Conservation (phyloP, 2,113 vertebrate genomes). For the Orientallactaga bullata region DNA sequence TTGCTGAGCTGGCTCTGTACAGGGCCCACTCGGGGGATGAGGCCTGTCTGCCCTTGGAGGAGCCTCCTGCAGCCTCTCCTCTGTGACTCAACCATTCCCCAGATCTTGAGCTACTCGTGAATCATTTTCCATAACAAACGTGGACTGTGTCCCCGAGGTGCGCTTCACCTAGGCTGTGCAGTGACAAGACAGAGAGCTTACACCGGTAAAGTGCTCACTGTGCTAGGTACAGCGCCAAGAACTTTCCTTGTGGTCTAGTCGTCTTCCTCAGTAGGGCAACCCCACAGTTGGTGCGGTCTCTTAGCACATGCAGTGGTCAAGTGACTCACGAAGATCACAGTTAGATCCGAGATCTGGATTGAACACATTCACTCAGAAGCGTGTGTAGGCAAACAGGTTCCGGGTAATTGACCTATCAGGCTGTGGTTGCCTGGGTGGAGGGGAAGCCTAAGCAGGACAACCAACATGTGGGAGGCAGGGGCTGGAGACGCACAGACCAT, state of each 20-base stretch:
- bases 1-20: not conserved
- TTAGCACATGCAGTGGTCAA: not conserved
- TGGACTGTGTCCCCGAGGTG: not conserved
- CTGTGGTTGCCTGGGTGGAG: not conserved
- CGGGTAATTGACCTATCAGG: not conserved
- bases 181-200: accelerated
- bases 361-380: not conserved
- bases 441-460: not conserved
- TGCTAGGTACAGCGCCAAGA: not conserved
- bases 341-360: not conserved
- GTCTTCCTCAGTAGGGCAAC: not conserved
- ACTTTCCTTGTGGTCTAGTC: not conserved
- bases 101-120: not conserved
- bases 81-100: not conserved
- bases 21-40: not conserved
- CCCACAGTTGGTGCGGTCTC: not conserved
- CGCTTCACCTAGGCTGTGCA: not conserved
- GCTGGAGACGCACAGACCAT: not conserved
- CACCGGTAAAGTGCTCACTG: accelerated
- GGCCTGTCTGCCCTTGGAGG: too few species aligned
- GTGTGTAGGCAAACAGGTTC: not conserved
- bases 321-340: not conserved
- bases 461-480: not conserved
- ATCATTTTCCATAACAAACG: not conserved
- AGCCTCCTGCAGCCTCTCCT: not conserved